phyloP scores from a whole-genome alignment of 2,888 invertebrate species.

The Drosophila borealis region DNA sequence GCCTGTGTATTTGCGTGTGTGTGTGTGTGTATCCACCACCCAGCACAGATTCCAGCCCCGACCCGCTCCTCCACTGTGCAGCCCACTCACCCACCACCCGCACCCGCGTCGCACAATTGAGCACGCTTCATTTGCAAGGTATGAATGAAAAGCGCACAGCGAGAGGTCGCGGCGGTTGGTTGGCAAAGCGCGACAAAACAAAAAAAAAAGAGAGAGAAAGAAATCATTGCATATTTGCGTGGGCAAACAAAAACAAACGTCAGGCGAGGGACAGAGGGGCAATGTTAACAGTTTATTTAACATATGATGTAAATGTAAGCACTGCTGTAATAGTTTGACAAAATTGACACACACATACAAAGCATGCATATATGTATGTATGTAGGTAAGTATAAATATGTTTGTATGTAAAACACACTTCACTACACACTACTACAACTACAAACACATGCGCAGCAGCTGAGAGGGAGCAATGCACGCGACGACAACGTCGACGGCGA shows the following conservation, averaged over 20 bases:
- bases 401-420: conserved; percentile 16
- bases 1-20: conserved; percentile 34
- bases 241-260: conserved; percentile 75
- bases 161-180: conserved; percentile 1
- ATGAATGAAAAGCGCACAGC: conserved; percentile 67
- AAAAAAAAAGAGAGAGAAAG: conserved; percentile 15
- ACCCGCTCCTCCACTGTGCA: conserved; percentile 3
- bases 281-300: conserved; percentile 71
- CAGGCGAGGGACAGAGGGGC: conserved; percentile 24
- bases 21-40: conserved; percentile 51
- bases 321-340: conserved; percentile 70
- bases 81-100: conserved; percentile 10
- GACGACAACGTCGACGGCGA: conserved; percentile 56
- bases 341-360: conserved; percentile 33
- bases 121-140: conserved; percentile 69
- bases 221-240: conserved; percentile 79
- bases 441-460: conserved; percentile 74
- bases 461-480: conserved; percentile 76
- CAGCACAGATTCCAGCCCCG: conserved; percentile 42
- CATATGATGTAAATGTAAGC: conserved; percentile 76
- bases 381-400: conserved; percentile 7
- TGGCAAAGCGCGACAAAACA: conserved; percentile 10
- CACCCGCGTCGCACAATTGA: conserved; percentile 51
- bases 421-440: conserved; percentile 37
- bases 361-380: conserved; percentile 1